Evolutionary conservation across 2,797 vertebrate species (phyloP).

Genomic region (Melanotaenia parkinsoni): DNA sequence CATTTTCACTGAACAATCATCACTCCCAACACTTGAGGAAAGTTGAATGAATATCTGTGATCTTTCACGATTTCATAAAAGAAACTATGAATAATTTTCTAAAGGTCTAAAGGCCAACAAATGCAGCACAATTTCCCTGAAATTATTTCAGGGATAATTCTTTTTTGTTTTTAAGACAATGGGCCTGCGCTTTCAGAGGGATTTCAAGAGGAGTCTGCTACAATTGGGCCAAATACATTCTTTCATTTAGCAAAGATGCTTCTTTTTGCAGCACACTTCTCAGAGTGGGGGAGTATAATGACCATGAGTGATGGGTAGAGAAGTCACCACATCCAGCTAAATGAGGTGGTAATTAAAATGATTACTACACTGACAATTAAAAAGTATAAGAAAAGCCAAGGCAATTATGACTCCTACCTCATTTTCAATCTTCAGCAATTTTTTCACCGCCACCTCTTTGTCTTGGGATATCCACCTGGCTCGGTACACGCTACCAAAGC

Average conservation of each 20-base stretch:
- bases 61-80: conserved; percentile 66
- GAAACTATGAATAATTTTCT: conserved; percentile 58
- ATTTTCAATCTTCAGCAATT: conserved; percentile 98
- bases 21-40: conserved; percentile 64
- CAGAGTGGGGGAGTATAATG: conserved; percentile 81
- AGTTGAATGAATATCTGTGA: conserved; percentile 67
- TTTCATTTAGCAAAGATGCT: conserved; percentile 80
- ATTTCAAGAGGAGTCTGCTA: conserved; percentile 66
- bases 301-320: conserved; percentile 77
- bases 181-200: conserved; percentile 68
- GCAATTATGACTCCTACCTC: conserved; percentile 91
- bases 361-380: conserved; percentile 86
- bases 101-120: conserved; percentile 57
- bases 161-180: conserved; percentile 78
- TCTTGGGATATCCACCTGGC: conserved; percentile 97
- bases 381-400: conserved; percentile 79
- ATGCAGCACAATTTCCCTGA: conserved; percentile 54
- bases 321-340: conserved; percentile 81
- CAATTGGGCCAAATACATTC: conserved; percentile 81
- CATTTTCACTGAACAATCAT: conserved; percentile 65
- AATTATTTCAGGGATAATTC: conserved; percentile 70
- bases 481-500: conserved; percentile 98
- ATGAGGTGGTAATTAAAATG: conserved; percentile 85
- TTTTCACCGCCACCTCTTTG: conserved; percentile 99
- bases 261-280: conserved; percentile 72